Base-by-base conservation (phyloP, 2,113 vertebrate species). In the Melanotaenia duboulayi region DNA sequence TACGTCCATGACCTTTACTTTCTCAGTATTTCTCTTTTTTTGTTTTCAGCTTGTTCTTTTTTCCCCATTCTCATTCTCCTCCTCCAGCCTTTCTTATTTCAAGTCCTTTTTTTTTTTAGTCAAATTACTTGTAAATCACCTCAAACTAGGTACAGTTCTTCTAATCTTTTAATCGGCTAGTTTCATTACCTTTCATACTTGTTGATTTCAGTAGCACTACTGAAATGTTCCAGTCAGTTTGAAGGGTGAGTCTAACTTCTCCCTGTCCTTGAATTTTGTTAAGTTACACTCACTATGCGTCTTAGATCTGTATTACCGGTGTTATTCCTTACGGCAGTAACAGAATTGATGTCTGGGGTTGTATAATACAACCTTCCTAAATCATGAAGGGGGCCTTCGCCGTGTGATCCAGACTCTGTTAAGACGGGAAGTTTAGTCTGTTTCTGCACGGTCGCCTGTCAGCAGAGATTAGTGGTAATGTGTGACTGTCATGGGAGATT, bases 361-460 rank as follows among this genome's bases (percentile, higher is more conserved):
- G 37, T 78, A 11, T 19, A 48, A 71, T 72, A 12, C 16, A 48
- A 62, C 70, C 57, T 65, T 73, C 49, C 20, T 52, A 14, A 78
- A 60, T 81, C 7, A 40, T 49, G 52, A 65, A 52, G 32, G 35
- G 32, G 60, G 57, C 23, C 39, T 66, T 23, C 6, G 49, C 44
- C 54, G 61, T 65, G 60, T 49, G 65, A 68, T 79, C 68, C 81
- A 87, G 71, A 79, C 69, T 28, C 80, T 55, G 69, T 76, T 71
- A 71, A 78, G 85, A 68, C 81, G 82, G 88, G 88, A 90, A 89
- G 89, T 92, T 89, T 89, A 88, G 87, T 88, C 82, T 92, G 76
- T 82, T 85, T 83, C 71, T 74, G 66, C 64, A 74, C 56, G 48
- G 80, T 66, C 22, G 35, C 77, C 74, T 82, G 85, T 87, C 89